Base-by-base conservation (phyloP, 2,888 invertebrate genomes). In the Nycteola revayana region DNA sequence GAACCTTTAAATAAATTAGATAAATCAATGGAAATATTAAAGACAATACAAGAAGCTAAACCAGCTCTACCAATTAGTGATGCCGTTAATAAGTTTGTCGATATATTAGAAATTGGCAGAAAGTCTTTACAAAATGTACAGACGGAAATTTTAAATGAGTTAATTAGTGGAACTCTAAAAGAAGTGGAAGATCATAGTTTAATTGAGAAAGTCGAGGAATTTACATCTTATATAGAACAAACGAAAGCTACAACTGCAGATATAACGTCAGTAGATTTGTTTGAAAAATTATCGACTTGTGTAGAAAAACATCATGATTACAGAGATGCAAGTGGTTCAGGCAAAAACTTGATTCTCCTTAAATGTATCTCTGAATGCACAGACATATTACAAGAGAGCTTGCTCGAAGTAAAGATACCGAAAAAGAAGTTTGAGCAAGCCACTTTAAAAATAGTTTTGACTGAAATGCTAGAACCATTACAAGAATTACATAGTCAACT, bases 281-380 rank as follows among this genome's bases (percentile, higher is more conserved):
- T 79, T 7, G 42, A 60, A 10, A 66, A 67, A 31, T 21, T 81
- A 22, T 46, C 56, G 10, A 30, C 9, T 7, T 76, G 76, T 42
- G 54, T 84, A 28, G 55, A 63, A 20, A 74, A 73, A 46, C 75
- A 84, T 50, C 54, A 72, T 35, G 69, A 75, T 25, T 78, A 67
- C 34, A 77, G 73, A 61, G 66, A 75, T 41, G 74, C 78, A 1
- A 51, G 43, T 5, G 75, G 75, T 5, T 62, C 64, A 9, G 77
- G 78, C 1, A 80, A 79, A 51, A 63, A 54, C 1, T 57, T 86
- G 9, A 77, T 87, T 18, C 34, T 83, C 31, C 37, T 83, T 0
- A 80, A 84, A 63, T 82, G 77, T 56, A 46, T 87, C 11, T 68
- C 78, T 28, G 81, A 84, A 44, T 85, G 83, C 51, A 65, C 64